Percentiles rank a stretch among this genome's conserved stretches.
These are phyloP conservation scores for Rotaria magnacalcarata DNA, from an alignment of 2,888 invertebrate species.

Conservation along the genomic window DNA sequence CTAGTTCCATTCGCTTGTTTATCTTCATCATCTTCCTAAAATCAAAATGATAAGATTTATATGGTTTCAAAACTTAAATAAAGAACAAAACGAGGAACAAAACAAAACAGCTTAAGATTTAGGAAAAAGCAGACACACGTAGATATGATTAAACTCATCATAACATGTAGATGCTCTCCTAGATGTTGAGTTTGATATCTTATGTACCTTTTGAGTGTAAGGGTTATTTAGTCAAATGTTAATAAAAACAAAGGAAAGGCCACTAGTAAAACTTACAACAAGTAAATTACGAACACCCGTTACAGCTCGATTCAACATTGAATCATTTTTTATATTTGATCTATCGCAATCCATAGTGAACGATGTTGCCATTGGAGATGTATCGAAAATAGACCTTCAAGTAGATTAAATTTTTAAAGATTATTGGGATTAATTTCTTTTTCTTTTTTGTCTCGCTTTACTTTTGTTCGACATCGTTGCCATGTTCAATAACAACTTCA, in stretches of 20 bases:
- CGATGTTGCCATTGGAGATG: not conserved
- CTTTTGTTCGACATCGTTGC: not conserved
- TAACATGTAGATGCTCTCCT: not conserved
- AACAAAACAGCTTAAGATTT: too few species aligned
- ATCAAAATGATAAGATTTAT: not conserved
- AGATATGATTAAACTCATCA: not conserved
- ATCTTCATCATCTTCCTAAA: not conserved
- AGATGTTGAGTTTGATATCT: too few species aligned
- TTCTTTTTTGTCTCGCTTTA: not conserved
- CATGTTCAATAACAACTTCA: conserved; percentile 30
- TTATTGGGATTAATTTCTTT: not conserved
- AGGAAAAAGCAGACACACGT: not conserved
- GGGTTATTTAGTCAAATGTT: not conserved
- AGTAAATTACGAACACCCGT: conserved; percentile 14
- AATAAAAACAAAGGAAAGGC: not conserved
- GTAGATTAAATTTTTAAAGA: not conserved
- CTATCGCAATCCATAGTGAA: not conserved
- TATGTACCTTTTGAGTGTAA: not conserved
- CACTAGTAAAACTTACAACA: not conserved
- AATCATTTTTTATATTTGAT: not conserved
- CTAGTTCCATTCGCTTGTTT: not conserved
- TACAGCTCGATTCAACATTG: not conserved
- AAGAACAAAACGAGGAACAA: too few species aligned
- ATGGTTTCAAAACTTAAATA: too few species aligned
- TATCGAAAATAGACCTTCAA: not conserved